Conservation (phyloP, 2,113 vertebrate species). For the Phrynocephalus versicolor region DNA sequence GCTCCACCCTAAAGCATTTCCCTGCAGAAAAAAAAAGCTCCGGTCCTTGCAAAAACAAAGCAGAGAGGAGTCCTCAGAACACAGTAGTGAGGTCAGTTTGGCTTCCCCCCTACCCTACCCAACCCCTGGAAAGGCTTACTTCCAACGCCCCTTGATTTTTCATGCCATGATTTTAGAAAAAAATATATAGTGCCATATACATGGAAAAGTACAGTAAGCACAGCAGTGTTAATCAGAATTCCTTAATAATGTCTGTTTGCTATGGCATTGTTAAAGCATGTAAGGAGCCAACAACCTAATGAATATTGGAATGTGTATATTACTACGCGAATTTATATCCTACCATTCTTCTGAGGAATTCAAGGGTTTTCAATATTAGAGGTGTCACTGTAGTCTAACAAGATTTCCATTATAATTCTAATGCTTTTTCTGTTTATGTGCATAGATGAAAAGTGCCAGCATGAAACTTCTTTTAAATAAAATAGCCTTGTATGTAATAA, state of each 20-base stretch:
- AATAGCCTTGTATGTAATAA: background rate
- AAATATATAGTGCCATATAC: too few relatives aligned
- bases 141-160: too few relatives aligned
- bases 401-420: background rate
- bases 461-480: background rate
- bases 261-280: background rate
- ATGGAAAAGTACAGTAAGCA: too few relatives aligned
- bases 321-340: background rate
- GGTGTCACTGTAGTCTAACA: background rate
- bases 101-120: too few relatives aligned
- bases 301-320: background rate
- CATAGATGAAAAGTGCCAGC: background rate
- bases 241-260: background rate
- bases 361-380: background rate
- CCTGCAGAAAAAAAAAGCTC: too few relatives aligned
- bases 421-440: background rate
- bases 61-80: too few relatives aligned
- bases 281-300: background rate
- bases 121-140: too few relatives aligned
- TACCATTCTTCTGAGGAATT: background rate
- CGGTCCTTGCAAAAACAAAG: too few relatives aligned
- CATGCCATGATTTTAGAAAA: too few relatives aligned
- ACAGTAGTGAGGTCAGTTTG: too few relatives aligned
- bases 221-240: background rate
- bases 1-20: too few relatives aligned